Conservation (phyloP, 1,140 invertebrate genomes). For the Drosophila erecta region DNA sequence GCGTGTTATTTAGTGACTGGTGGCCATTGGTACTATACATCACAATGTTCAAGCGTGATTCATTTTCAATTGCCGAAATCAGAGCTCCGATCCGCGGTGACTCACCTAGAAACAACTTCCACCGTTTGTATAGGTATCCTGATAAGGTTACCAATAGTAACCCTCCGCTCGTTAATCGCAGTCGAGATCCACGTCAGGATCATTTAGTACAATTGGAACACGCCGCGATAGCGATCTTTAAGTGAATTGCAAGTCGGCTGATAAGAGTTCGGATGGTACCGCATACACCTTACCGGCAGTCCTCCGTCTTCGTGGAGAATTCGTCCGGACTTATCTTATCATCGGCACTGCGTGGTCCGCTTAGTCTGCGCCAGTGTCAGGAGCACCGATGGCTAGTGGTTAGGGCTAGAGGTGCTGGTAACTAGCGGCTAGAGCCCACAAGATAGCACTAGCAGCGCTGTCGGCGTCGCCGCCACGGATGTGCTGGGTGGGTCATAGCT, state of each 20-base stretch:
- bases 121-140: neutral
- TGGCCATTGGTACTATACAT: too few species aligned
- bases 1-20: too few species aligned
- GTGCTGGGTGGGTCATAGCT: conserved; percentile 46
- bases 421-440: conserved; percentile 12
- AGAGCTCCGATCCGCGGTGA: conserved; percentile 1
- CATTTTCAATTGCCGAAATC: neutral
- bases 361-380: conserved; percentile 48
- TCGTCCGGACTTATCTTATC: conserved; percentile 43
- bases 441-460: conserved; percentile 14
- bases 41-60: conserved; percentile 5
- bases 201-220: conserved; percentile 32
- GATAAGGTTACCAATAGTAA: conserved; percentile 14
- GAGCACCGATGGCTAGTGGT: conserved; percentile 2
- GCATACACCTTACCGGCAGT: too few species aligned
- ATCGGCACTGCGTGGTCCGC: conserved; percentile 1
- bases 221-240: conserved; percentile 19
- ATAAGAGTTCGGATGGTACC: conserved; percentile 31
- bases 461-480: conserved; percentile 22
- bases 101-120: conserved; percentile 1
- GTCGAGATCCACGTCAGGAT: conserved; percentile 45
- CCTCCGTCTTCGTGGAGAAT: conserved; percentile 11
- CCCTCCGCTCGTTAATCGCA: conserved; percentile 1
- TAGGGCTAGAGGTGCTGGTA: conserved; percentile 6
- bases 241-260: conserved; percentile 17